Evolutionary conservation across 2,888 invertebrate genomes (phyloP), one percentile per base, ranked within the genome.

Genomic region (Lithophane semibrunnea): DNA sequence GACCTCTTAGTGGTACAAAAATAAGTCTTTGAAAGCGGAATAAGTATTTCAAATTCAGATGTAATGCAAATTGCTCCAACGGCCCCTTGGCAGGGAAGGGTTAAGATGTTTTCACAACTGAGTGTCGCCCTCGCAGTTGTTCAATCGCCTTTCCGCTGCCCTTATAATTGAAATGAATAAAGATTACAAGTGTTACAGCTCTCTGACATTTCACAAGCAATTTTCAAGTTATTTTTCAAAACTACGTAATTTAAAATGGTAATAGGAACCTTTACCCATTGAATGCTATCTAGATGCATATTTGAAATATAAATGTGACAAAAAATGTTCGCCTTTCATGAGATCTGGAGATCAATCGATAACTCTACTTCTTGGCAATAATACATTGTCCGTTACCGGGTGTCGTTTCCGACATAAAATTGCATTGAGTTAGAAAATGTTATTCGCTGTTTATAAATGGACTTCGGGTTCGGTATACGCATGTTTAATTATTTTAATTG

Each of bases 81-180:
- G 91, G 92, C 89, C 90, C 84, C 90, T 88, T 84, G 82, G 77
- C 84, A 21, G 61, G 84, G 88, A 94, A 94, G 95, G 95, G 96
- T 94, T 94, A 94, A 94, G 95, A 94, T 96, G 96, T 96, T 96
- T 94, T 95, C 91, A 91, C 93, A 95, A 92, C 94, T 90, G 94
- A 96, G 96, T 96, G 95, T 93, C 90, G 90, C 88, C 89, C 87
- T 86, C 88, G 90, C 90, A 91, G 91, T 90, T 85, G 88, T 88
- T 85, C 89, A 92, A 93, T 92, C 92, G 91, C 92, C 91, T 93
- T 92, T 91, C 86, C 86, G 82, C 88, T 88, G 88, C 89, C 86
- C 80, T 86, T 92, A 90, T 92, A 92, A 94, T 93, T 92, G 90
- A 91, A 93, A 92, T 94, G 93, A 94, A 94, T 93, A 93, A 94